Base-by-base conservation (phyloP, 1,140 invertebrate species). In the Atta texana region DNA sequence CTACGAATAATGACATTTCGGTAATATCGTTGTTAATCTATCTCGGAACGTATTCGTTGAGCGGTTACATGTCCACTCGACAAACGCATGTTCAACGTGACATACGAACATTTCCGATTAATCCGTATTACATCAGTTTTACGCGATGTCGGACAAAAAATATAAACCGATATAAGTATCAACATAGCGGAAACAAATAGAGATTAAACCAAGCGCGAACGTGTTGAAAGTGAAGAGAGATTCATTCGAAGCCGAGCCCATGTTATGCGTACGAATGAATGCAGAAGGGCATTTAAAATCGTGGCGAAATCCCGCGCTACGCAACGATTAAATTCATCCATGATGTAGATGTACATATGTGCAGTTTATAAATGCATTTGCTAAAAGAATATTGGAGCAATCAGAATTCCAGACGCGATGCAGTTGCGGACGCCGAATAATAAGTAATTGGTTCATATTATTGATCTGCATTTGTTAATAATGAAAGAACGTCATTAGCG, bases 41-140 rank as follows among this genome's bases (percentile, higher is more conserved):
- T 61, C 39, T 44, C n/a, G 39, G 28, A 34, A 44, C 28, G 39
- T n/a, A n/a, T 39, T 63, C 80, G 80, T 51, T 21, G 55, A 75
- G 39, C 44, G 24, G 34, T 53, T 53, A 39, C n/a, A 55, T 31
- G 31, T 74, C 68, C 80, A 74, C 55, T 61, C 68, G 68, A 24
- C 39, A 61, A 74, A 59, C 34, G 53, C 53, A 71, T 34, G 34
- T 82, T 59, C n/a, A n/a, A 61, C 24, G 18, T 61, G 80, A 14
- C 68, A 44, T 24, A 61, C 39, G 39, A 71, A 72, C 55, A 81
- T 81, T 81, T 59, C 34, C 78, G 51, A 71, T 72, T 81, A 72
- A 84, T 84, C 69, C 69, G 80, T 14, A 34, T 84, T 74, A 61
- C 80, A 68, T 74, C 69, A 74, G 69, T 72, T 84, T 74, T 84